Percentiles rank a stretch among this genome's conserved stretches.
Evolutionary conservation across 2,113 vertebrate genomes (phyloP).

Genomic region (Cyanoramphus novaezelandiae): DNA sequence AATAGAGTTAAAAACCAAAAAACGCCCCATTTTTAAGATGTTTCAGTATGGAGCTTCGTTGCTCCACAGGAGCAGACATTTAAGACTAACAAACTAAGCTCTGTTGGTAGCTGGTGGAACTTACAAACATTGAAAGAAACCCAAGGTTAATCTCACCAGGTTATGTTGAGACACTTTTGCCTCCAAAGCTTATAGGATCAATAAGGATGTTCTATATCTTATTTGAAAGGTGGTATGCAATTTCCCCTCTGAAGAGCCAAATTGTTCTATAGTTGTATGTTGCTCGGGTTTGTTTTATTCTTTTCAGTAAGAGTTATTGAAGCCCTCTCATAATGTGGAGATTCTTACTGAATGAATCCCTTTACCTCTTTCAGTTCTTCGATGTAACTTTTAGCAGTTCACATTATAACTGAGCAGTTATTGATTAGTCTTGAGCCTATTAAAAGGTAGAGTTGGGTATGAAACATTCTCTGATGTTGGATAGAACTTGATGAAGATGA

Average conservation of each 20-base stretch:
- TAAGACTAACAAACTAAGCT: not conserved
- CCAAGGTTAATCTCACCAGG: not conserved
- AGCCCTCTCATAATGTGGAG: not conserved
- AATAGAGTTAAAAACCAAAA: not conserved
- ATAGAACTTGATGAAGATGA: not conserved
- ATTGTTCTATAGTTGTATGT: not conserved
- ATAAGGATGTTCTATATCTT: not conserved
- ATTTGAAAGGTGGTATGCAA: not conserved
- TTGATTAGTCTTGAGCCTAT: not conserved
- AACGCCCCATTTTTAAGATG: accelerated
- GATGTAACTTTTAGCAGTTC: not conserved
- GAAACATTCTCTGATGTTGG: not conserved
- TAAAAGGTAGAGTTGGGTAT: not conserved
- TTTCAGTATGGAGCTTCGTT: not conserved
- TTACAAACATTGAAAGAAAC: not conserved
- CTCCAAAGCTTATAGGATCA: not conserved
- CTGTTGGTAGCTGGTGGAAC: not conserved
- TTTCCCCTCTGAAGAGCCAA: not conserved
- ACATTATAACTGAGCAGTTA: not conserved
- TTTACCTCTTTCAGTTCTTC: not conserved
- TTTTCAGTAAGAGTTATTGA: not conserved
- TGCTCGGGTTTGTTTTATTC: not conserved
- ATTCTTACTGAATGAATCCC: not conserved
- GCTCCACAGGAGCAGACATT: not conserved
- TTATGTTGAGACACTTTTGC: not conserved